These are phyloP conservation scores for Pollenia labialis DNA, from an alignment of 2,888 invertebrate genomes.

Conservation along the genomic window DNA sequence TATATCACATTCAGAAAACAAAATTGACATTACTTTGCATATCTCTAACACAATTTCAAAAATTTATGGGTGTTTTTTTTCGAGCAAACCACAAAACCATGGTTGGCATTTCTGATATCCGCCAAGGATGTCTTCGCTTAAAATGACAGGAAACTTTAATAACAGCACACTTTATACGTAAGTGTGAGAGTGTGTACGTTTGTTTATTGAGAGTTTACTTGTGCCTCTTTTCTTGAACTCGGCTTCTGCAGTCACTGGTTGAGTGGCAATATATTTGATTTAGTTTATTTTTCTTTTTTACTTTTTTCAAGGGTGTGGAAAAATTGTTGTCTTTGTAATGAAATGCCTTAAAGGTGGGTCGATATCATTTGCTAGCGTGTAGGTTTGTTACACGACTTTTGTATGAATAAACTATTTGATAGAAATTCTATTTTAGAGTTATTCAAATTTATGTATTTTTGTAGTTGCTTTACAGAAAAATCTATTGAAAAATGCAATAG, in stretches of 20 bases:
- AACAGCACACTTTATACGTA: constrained; percentile 51
- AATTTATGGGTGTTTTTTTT: constrained; percentile 62
- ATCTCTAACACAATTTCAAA: constrained; percentile 71
- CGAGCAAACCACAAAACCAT: constrained; percentile 63
- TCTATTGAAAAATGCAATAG: too few species aligned
- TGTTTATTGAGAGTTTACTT: not conserved
- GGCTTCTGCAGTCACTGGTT: constrained; percentile 16
- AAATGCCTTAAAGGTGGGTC: constrained; percentile 64
- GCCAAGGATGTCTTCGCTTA: constrained; percentile 75
- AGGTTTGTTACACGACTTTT: constrained; percentile 10
- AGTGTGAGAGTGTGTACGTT: not conserved
- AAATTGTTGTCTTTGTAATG: constrained; percentile 64
- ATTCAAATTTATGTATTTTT: constrained; percentile 58
- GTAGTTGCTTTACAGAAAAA: not conserved
- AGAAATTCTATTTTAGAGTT: constrained; percentile 5
- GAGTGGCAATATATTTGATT: constrained; percentile 58
- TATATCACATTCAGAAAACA: constrained; percentile 40
- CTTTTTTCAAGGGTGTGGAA: constrained; percentile 55
- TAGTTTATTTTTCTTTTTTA: constrained; percentile 19
- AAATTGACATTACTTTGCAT: constrained; percentile 64
- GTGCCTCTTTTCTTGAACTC: constrained; percentile 1
- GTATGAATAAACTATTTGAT: constrained; percentile 44
- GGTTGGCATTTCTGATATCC: constrained; percentile 73
- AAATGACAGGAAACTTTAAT: constrained; percentile 75
- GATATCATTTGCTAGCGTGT: constrained; percentile 9